Evolutionary conservation across 2,113 vertebrate genomes (phyloP).

Genomic region (Tetraodon nigroviridis): DNA sequence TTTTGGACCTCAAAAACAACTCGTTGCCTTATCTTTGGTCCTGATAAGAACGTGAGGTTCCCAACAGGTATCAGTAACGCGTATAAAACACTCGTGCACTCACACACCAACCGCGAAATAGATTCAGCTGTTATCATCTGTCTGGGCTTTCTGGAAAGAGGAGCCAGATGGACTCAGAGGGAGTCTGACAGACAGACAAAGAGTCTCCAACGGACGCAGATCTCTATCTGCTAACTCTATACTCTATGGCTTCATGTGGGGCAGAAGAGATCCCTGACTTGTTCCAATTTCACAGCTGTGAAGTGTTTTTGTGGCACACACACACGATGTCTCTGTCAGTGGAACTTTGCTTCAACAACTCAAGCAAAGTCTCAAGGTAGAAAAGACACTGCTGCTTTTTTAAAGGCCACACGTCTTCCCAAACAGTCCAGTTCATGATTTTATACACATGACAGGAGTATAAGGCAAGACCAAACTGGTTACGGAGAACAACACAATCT

Average conservation of each 20-base stretch:
- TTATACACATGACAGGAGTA: constrained; percentile 1
- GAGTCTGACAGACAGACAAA: constrained; percentile 20
- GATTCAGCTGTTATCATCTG: constrained; percentile 37
- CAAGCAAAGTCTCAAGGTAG: no score
- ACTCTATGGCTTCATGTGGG: constrained; percentile 18
- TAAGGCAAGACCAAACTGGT: constrained; percentile 37
- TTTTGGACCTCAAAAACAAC: no score
- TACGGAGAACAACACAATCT: constrained; percentile 31
- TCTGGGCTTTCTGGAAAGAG: constrained; percentile 9
- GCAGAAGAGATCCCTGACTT: constrained; percentile 41
- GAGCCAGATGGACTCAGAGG: constrained; percentile 33
- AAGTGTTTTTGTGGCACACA: not conserved
- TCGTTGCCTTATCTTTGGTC: no score
- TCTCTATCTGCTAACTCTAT: constrained; percentile 32
- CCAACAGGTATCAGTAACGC: no score
- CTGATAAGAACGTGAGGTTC: no score
- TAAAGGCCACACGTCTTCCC: constrained; percentile 17
- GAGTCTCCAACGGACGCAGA: constrained; percentile 19
- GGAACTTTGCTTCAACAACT: no score
- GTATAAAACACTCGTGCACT: not conserved
- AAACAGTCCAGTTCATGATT: constrained; percentile 1
- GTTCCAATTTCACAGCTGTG: constrained; percentile 17
- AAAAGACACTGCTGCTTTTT: not conserved
- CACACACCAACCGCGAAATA: constrained; percentile 3
- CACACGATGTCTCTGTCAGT: not conserved